Percentiles rank a stretch among this genome's conserved stretches.
phyloP scores from a whole-genome alignment of 2,113 vertebrate species.

The Epinephelus fuscoguttatus region DNA sequence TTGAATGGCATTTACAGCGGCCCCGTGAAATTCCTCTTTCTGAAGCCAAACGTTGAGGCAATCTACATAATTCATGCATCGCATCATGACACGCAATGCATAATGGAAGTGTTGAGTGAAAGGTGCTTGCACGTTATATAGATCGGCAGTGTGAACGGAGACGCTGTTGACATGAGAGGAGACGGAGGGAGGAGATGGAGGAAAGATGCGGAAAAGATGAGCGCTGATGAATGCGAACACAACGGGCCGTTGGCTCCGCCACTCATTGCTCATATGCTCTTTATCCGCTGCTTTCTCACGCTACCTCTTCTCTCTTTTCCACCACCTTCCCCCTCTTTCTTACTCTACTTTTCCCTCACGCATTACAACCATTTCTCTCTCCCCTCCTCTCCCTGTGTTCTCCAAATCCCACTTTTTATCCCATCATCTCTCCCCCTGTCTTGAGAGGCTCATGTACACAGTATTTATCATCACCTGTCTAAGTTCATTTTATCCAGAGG shows the following conservation, averaged over 20 bases:
- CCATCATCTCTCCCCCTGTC: constrained; percentile 31
- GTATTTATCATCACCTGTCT: constrained; percentile 73
- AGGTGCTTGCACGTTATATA: constrained; percentile 29
- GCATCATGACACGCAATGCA: constrained; percentile 45
- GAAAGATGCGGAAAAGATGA: constrained; percentile 37
- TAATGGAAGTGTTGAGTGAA: constrained; percentile 53
- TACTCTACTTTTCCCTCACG: neutral
- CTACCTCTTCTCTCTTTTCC: neutral
- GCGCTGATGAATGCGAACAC: constrained; percentile 35
- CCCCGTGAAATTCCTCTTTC: constrained; percentile 19
- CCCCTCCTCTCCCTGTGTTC: constrained; percentile 13
- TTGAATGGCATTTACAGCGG: constrained; percentile 37
- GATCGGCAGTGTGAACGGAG: constrained; percentile 18
- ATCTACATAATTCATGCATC: constrained; percentile 71
- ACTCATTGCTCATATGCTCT: constrained; percentile 13
- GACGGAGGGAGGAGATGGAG: neutral
- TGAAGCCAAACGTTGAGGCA: constrained; percentile 38
- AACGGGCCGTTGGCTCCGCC: neutral
- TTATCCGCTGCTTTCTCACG: constrained; percentile 19
- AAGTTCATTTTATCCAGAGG: constrained; percentile 60
- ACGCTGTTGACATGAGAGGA: constrained; percentile 46
- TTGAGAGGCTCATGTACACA: constrained; percentile 45
- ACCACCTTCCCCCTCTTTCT: neutral
- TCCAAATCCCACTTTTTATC: constrained; percentile 49
- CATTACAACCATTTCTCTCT: constrained; percentile 17